Percentiles rank a stretch among this genome's conserved stretches.
These are phyloP conservation scores for Illadopsis cleaveri DNA, from an alignment of 2,113 vertebrate species.

Conservation along the genomic window DNA sequence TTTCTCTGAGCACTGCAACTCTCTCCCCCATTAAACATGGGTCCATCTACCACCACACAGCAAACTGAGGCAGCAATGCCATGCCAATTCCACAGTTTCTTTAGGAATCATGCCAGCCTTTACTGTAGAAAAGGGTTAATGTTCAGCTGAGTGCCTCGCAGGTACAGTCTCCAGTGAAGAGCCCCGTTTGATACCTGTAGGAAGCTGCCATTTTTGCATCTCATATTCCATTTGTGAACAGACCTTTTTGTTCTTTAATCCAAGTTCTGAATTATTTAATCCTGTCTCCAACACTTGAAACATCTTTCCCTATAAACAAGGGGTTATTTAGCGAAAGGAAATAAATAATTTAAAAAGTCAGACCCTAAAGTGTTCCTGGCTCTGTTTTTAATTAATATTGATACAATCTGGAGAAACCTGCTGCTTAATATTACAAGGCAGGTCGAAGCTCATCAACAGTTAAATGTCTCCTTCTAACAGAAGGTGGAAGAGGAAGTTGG, in stretches of 20 bases:
- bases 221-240: slow-evolving; percentile 32
- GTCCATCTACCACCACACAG: not conserved
- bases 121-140: not conserved
- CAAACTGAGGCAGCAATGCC: not conserved
- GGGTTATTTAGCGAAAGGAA: slow-evolving; percentile 28
- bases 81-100: not conserved
- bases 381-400: slow-evolving; percentile 59
- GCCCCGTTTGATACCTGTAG: slow-evolving; percentile 5
- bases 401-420: slow-evolving; percentile 34
- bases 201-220: slow-evolving; percentile 31
- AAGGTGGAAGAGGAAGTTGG: slow-evolving; percentile 19
- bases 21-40: not conserved
- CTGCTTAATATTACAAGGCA: slow-evolving; percentile 27
- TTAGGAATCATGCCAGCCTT: not conserved
- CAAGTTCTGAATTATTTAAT: slow-evolving; percentile 48
- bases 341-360: slow-evolving; percentile 45
- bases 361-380: slow-evolving; percentile 37
- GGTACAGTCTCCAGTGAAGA: not conserved
- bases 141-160: not conserved
- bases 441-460: slow-evolving; percentile 41
- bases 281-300: slow-evolving; percentile 9
- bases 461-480: not conserved
- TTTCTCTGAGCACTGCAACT: not conserved
- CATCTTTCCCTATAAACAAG: slow-evolving; percentile 20
- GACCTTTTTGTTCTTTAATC: slow-evolving; percentile 48